Conservation (phyloP, 2,113 vertebrate species). For the Uria aalge region DNA sequence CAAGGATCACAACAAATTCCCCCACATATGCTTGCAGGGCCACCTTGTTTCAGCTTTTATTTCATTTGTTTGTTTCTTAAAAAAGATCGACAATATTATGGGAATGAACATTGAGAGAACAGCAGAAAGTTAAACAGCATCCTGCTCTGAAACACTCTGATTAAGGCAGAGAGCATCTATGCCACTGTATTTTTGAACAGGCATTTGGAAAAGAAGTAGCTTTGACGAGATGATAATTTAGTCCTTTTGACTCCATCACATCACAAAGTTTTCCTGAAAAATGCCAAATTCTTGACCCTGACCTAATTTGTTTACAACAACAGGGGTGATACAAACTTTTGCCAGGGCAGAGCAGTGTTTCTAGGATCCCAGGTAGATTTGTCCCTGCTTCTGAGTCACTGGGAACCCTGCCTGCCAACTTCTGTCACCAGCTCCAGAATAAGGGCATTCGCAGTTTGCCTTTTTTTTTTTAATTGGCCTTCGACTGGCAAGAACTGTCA, state of each 20-base stretch:
- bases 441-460: not conserved
- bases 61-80: not conserved
- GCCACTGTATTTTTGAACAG: conserved; percentile 6
- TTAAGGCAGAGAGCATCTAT: conserved; percentile 7
- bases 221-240: conserved; percentile 18
- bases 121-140: not conserved
- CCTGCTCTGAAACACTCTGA: not conserved
- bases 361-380: not conserved
- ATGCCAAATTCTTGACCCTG: not conserved
- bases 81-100: not conserved
- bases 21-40: not conserved
- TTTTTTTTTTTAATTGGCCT: not conserved
- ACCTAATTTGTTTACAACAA: not conserved
- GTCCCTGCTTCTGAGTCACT: not conserved
- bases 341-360: not conserved
- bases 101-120: not conserved
- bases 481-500: not conserved
- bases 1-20: not conserved
- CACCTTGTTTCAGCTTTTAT: not conserved
- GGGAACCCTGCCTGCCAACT: not conserved
- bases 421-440: conserved; percentile 6
- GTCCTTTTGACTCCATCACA: not conserved
- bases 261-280: conserved; percentile 3
- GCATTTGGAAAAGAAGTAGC: not conserved
- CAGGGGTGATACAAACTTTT: not conserved